phyloP scores from a whole-genome alignment of 2,797 vertebrate species.

The Catostomus latipinnis region DNA sequence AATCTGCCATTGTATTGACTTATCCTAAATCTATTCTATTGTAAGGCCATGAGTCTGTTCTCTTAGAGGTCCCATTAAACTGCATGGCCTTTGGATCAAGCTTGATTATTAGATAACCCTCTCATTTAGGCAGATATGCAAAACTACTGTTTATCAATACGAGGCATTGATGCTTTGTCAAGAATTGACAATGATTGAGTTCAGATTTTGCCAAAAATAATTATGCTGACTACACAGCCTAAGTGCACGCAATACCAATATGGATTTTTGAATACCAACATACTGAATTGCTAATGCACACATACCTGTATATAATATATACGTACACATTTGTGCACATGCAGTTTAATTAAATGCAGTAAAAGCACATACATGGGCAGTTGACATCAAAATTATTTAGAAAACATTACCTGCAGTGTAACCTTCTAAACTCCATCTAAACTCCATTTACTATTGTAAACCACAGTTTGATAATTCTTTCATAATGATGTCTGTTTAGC shows the following conservation, averaged over 20 bases:
- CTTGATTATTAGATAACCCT: constrained; percentile 78
- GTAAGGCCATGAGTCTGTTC: constrained; percentile 77
- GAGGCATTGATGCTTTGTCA: constrained; percentile 11
- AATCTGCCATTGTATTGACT: constrained; percentile 75
- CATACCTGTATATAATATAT: not conserved
- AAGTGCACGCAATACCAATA: not conserved
- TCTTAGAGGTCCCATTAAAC: constrained; percentile 75
- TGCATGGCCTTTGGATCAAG: constrained; percentile 73
- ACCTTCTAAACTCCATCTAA: too few species aligned
- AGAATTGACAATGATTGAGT: not conserved
- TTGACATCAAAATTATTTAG: too few species aligned
- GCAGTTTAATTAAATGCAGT: constrained; percentile 13
- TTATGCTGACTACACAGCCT: not conserved
- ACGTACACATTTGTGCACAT: not conserved
- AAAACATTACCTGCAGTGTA: too few species aligned
- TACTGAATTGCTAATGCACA: not conserved
- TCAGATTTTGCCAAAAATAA: not conserved
- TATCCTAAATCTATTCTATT: constrained; percentile 74
- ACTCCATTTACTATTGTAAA: too few species aligned
- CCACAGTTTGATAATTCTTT: too few species aligned
- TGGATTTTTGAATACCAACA: not conserved
- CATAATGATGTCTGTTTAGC: too few species aligned
- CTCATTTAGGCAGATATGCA: constrained; percentile 76
- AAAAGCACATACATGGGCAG: not conserved
- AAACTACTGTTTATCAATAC: constrained; percentile 60